Evolutionary conservation across 2,113 vertebrate genomes (phyloP), one percentile per base, ranked within the genome.

Genomic region (Hemibates koningsi): DNA sequence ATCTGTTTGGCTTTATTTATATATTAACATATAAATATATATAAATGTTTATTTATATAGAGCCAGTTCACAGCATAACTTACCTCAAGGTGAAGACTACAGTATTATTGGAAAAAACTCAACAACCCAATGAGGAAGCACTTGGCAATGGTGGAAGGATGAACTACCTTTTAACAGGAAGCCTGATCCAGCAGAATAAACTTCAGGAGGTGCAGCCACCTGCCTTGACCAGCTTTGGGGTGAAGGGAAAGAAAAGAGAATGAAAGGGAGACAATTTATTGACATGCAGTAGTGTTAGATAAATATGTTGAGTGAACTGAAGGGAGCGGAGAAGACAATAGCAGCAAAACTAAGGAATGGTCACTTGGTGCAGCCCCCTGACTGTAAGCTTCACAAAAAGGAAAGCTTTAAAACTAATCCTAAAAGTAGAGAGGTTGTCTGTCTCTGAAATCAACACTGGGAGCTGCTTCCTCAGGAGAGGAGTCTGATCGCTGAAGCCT

Each of bases 271-370:
- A 43, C 36, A 24, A 71, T 73, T 73, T 73, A 73, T 24, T 27
- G 38, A 16, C 21, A 43, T 6, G 38, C 21, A 27, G 7, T 73
- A 45, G 68, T 73, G 2, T 16, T 73, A 43, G 4, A 73, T 45
- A 45, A 10, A 73, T 27, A 27, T 41, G 21, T 73, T 27, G 6
- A 73, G 68, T 27, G 21, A 73, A 0, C 8, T 29, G 41, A 73
- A 48, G 9, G 5, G 21, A 45, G 41, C 0, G 21, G 68, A 73
- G 21, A 73, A 73, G 0, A 36, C 17, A n/a, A n/a, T 36, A 45
- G 41, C 68, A 76, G 41, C 8, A 48, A 16, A 76, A 29, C 41
- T 16, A 76, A 76, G 41, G 41, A 29, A 19, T 29, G 9, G 21
- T 29, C 41, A 73, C 41, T 24, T 45, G 41, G 41, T 48, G 41